Percentiles rank a stretch among this genome's conserved stretches.
phyloP scores from a whole-genome alignment of 2,113 vertebrate genomes.

The Larimichthys crocea region DNA sequence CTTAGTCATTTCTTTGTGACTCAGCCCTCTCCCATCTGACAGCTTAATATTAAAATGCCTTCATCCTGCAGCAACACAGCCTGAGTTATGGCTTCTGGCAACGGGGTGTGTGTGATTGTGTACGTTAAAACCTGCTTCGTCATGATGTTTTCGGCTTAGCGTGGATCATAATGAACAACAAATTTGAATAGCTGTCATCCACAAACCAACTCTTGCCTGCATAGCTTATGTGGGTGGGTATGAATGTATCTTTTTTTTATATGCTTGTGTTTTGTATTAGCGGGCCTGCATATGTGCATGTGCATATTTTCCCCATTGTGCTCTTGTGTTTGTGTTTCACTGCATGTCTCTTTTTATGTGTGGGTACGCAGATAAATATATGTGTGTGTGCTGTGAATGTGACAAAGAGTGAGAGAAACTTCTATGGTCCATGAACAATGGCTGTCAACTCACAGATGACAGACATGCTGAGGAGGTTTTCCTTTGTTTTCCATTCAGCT shows the following conservation, averaged over 20 bases:
- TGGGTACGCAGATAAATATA: not conserved
- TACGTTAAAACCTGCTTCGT: slow-evolving; percentile 67
- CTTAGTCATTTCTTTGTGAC: slow-evolving; percentile 67
- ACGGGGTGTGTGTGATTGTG: slow-evolving; percentile 25
- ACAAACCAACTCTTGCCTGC: slow-evolving; percentile 40
- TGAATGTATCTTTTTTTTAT: slow-evolving; percentile 34
- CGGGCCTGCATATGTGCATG: not conserved
- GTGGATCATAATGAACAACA: slow-evolving; percentile 64
- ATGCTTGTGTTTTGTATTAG: slow-evolving; percentile 30
- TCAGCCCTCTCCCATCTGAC: slow-evolving; percentile 57
- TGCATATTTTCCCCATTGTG: slow-evolving; percentile 22
- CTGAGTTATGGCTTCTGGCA: slow-evolving; percentile 60
- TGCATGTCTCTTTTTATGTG: not conserved
- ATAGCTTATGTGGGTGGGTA: slow-evolving; percentile 1
- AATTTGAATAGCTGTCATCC: slow-evolving; percentile 67
- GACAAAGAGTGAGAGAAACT: slow-evolving; percentile 21
- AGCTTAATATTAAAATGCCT: slow-evolving; percentile 73
- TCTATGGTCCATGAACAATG: slow-evolving; percentile 55
- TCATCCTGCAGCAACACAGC: slow-evolving; percentile 58
- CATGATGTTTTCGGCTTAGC: slow-evolving; percentile 70
- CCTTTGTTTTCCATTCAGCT: slow-evolving; percentile 51
- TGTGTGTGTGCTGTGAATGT: not conserved
- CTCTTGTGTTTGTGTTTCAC: slow-evolving; percentile 36
- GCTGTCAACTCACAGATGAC: slow-evolving; percentile 57
- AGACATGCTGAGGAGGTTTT: slow-evolving; percentile 49